These are phyloP conservation scores for Pomatostomus ruficeps DNA, from an alignment of 2,113 vertebrate genomes.

Conservation along the genomic window DNA sequence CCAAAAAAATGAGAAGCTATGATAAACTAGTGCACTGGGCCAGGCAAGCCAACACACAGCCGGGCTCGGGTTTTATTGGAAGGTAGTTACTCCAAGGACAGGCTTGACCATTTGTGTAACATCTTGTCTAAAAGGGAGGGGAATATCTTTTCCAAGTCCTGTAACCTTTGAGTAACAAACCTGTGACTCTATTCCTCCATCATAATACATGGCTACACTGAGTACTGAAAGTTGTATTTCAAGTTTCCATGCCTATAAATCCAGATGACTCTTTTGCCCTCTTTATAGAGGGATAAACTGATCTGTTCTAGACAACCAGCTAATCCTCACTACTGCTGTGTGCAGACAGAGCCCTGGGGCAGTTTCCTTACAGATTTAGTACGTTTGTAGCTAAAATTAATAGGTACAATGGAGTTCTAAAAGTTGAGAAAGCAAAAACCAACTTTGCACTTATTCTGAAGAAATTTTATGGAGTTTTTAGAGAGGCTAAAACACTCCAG, in stretches of 20 bases:
- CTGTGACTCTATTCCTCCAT: not conserved
- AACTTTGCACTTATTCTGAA: not conserved
- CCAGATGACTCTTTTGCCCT: not conserved
- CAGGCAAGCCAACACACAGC: not conserved
- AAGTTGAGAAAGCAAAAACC: not conserved
- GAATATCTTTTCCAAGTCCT: not conserved
- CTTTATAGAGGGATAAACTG: constrained; percentile 14
- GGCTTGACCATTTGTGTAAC: not conserved
- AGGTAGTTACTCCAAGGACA: not conserved
- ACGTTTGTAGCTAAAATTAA: not conserved
- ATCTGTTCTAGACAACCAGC: not conserved
- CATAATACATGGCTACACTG: not conserved
- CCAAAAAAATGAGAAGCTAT: not conserved
- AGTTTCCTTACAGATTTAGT: not conserved
- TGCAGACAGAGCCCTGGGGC: not conserved
- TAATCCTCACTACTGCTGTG: not conserved
- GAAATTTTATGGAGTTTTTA: not conserved
- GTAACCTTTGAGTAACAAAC: not conserved
- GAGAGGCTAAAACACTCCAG: not conserved
- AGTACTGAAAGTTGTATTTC: not conserved
- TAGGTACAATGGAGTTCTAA: not conserved
- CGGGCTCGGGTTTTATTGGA: not conserved
- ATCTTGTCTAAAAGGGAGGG: not conserved
- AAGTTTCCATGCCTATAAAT: not conserved
- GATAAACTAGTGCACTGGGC: not conserved